Evolutionary conservation across 2,797 vertebrate genomes (phyloP).

Genomic region (Pipistrellus kuhlii): DNA sequence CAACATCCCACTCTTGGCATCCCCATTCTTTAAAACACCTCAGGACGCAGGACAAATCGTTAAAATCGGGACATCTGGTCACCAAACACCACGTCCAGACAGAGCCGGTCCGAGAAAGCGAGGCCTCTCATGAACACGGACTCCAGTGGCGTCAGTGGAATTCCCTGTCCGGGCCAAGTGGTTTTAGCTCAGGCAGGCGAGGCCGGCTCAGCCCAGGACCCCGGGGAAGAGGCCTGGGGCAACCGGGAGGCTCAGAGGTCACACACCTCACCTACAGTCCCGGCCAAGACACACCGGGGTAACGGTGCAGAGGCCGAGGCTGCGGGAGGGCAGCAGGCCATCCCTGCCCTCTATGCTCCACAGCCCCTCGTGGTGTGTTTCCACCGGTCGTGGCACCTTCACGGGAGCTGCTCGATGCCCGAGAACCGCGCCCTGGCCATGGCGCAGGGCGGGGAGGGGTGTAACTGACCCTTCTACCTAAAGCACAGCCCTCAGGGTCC

Average conservation of each 20-base stretch:
- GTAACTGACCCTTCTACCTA: background rate
- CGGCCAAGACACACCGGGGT: rapidly evolving
- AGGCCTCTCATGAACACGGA: rapidly evolving
- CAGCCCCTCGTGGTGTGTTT: background rate
- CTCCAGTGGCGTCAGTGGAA: rapidly evolving
- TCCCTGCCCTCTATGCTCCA: background rate
- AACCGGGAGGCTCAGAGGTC: rapidly evolving
- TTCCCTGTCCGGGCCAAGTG: rapidly evolving
- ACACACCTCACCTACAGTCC: rapidly evolving
- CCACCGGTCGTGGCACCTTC: background rate
- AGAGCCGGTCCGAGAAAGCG: too few species aligned
- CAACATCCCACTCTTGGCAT: too few species aligned
- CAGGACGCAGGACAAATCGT: too few species aligned
- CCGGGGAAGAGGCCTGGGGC: background rate
- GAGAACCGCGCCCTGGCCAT: background rate
- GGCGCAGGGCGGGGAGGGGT: background rate
- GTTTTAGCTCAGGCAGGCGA: background rate
- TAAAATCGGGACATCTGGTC: too few species aligned
- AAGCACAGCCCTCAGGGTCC: background rate
- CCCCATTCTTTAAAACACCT: too few species aligned
- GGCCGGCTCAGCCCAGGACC: background rate
- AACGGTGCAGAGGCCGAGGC: rapidly evolving
- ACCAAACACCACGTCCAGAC: background rate
- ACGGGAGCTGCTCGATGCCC: background rate
- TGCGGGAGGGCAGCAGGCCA: rapidly evolving